Evolutionary conservation across 2,113 vertebrate genomes (phyloP).

Genomic region (Scolopax mira): DNA sequence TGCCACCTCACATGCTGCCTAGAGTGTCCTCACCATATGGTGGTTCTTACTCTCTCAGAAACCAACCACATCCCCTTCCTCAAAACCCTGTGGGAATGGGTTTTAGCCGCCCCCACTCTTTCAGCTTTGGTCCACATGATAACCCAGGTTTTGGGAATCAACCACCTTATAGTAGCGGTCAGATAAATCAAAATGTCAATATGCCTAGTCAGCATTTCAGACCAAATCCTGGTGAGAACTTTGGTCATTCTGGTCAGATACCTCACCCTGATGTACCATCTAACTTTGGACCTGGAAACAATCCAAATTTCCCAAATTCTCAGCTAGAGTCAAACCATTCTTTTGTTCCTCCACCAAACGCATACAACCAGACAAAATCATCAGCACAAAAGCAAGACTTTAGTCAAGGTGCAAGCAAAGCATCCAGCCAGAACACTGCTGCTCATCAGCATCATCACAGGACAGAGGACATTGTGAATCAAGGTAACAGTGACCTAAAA

Average conservation of each 20-base stretch:
- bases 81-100: constrained; percentile 78
- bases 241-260: constrained; percentile 70
- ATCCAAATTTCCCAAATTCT: constrained; percentile 67
- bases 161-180: constrained; percentile 63
- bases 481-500: constrained; percentile 71
- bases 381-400: constrained; percentile 74
- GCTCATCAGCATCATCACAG: constrained; percentile 71
- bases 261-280: constrained; percentile 67
- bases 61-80: constrained; percentile 78
- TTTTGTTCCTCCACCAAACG: constrained; percentile 71
- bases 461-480: constrained; percentile 69
- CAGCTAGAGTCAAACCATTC: constrained; percentile 72
- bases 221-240: constrained; percentile 74
- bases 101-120: constrained; percentile 76
- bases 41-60: constrained; percentile 76
- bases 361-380: constrained; percentile 67
- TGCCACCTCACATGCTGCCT: constrained; percentile 76
- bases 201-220: constrained; percentile 79
- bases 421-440: constrained; percentile 53
- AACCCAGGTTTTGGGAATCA: constrained; percentile 72
- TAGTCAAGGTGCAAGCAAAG: constrained; percentile 68
- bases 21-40: constrained; percentile 77
- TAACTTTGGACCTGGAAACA: constrained; percentile 73
- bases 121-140: constrained; percentile 76
- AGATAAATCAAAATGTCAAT: constrained; percentile 68